Evolutionary conservation across 2,888 invertebrate species (phyloP).

Genomic region (Mystacides longicornis): DNA sequence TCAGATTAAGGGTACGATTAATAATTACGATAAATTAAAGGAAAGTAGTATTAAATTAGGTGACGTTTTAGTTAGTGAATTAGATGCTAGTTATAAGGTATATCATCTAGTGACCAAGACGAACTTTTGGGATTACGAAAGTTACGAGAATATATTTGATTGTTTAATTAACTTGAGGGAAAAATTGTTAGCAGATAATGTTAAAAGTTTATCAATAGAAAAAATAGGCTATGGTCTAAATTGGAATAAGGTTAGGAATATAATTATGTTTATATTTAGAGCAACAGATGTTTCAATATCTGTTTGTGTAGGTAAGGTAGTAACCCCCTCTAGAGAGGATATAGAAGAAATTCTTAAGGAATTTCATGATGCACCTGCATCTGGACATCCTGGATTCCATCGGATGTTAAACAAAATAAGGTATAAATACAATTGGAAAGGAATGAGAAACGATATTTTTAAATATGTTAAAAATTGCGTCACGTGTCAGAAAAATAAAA

Average conservation of each 20-base stretch:
- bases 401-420: conserved; percentile 17
- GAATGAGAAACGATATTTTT: conserved; percentile 17
- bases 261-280: not conserved
- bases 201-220: not conserved
- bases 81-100: not conserved
- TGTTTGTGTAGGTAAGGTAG: not conserved
- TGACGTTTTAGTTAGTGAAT: not conserved
- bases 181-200: not conserved
- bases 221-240: not conserved
- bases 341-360: not conserved
- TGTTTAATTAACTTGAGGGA: not conserved
- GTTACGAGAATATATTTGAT: not conserved
- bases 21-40: not conserved
- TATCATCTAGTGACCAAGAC: not conserved
- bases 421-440: conserved; percentile 15
- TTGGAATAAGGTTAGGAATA: not conserved
- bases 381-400: conserved; percentile 18
- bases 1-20: not conserved
- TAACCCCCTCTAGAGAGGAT: not conserved
- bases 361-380: not conserved
- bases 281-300: not conserved
- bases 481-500: conserved; percentile 31
- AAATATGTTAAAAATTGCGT: conserved; percentile 27
- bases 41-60: not conserved
- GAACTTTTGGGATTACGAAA: not conserved